Percentiles rank a stretch among this genome's conserved stretches.
Evolutionary conservation across 1,140 invertebrate genomes (phyloP).

Genomic region (Saccostrea echinata): DNA sequence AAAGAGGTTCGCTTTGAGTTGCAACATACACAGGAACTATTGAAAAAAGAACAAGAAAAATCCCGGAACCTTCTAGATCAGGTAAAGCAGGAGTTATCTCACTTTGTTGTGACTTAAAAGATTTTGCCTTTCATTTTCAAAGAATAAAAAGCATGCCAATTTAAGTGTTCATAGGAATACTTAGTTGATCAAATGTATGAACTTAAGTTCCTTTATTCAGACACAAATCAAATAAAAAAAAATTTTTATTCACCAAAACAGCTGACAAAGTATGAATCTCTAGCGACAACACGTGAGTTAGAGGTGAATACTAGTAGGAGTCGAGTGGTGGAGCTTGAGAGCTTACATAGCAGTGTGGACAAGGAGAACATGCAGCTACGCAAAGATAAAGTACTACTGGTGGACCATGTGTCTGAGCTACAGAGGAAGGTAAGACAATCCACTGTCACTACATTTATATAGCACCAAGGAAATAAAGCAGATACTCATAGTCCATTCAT

Average conservation of each 20-base stretch:
- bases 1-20: constrained; percentile 71
- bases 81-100: constrained; percentile 55
- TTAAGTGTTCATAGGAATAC: no score
- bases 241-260: constrained; percentile 33
- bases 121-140: no score
- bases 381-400: constrained; percentile 75
- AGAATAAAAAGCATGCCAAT: no score
- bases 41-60: constrained; percentile 71
- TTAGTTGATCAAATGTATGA: no score
- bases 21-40: constrained; percentile 67
- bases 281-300: constrained; percentile 63
- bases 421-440: constrained; percentile 72
- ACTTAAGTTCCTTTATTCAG: no score
- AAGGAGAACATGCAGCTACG: constrained; percentile 74
- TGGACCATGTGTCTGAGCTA: constrained; percentile 76
- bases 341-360: constrained; percentile 61
- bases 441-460: neutral
- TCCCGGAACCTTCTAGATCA: constrained; percentile 69
- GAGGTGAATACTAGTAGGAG: constrained; percentile 65
- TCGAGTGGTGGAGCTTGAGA: constrained; percentile 70
- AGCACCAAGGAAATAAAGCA: neutral
- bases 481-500: no score
- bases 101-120: neutral
- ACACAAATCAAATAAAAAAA: no score
- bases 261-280: constrained; percentile 70